These are phyloP conservation scores for Vanessa cardui DNA, from an alignment of 2,888 invertebrate genomes.

Conservation along the genomic window DNA sequence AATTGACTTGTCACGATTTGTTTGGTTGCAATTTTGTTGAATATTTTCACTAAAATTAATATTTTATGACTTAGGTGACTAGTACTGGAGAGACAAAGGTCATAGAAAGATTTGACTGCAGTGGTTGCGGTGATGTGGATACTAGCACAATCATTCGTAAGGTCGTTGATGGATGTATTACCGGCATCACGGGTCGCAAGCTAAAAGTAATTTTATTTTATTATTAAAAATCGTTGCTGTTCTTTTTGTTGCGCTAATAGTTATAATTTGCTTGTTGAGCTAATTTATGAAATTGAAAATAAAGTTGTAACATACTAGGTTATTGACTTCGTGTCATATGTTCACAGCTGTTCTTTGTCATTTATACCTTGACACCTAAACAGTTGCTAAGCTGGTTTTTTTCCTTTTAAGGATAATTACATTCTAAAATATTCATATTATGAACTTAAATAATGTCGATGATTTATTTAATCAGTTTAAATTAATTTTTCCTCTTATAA, in stretches of 20 bases:
- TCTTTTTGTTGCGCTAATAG: not conserved
- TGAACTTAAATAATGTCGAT: too few species aligned
- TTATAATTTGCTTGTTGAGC: not conserved
- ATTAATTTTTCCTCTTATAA: too few species aligned
- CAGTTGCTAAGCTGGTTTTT: slow-evolving; percentile 36
- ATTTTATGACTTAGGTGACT: slow-evolving; percentile 85
- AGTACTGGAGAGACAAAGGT: slow-evolving; percentile 95
- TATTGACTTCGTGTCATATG: slow-evolving; percentile 45
- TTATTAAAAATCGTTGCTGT: slow-evolving; percentile 6
- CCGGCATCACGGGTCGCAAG: slow-evolving; percentile 93
- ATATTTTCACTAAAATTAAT: slow-evolving; percentile 43
- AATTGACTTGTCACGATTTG: slow-evolving; percentile 77
- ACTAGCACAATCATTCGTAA: slow-evolving; percentile 85
- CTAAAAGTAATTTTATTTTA: slow-evolving; percentile 86
- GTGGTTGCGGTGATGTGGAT: slow-evolving; percentile 98
- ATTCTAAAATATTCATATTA: not conserved
- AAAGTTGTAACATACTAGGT: slow-evolving; percentile 38
- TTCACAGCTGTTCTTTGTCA: slow-evolving; percentile 47
- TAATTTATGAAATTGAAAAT: not conserved
- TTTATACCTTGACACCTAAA: slow-evolving; percentile 22
- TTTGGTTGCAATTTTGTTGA: slow-evolving; percentile 55
- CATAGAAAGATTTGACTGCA: slow-evolving; percentile 96
- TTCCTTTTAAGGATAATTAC: not conserved
- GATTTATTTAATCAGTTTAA: too few species aligned
- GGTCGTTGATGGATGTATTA: slow-evolving; percentile 86